A percentile compares a stretch with the other conserved stretches of the same genome.
phyloP scores from a whole-genome alignment of 2,797 vertebrate species.

The Lepidocolaptes lacrymiger region DNA sequence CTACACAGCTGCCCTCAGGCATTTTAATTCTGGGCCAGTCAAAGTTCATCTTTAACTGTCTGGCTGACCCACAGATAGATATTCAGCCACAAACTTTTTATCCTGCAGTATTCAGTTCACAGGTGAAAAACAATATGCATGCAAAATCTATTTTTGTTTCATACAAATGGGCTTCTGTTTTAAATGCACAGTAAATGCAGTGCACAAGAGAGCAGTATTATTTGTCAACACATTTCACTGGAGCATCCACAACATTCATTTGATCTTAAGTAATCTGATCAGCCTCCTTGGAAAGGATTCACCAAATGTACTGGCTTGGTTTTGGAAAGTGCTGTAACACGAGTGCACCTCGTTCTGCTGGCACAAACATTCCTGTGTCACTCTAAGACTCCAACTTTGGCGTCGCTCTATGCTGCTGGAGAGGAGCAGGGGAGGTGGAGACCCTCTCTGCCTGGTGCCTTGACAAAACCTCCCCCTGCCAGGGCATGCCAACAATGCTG shows the following conservation, averaged over 20 bases:
- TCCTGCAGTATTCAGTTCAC: background rate
- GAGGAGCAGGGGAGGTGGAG: background rate
- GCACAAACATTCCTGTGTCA: slow-evolving; percentile 47
- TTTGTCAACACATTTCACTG: background rate
- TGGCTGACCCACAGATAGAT: background rate
- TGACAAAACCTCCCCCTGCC: background rate
- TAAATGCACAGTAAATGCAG: background rate
- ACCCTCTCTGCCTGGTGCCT: background rate
- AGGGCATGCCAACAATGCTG: background rate
- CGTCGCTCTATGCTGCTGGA: background rate
- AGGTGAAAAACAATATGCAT: background rate
- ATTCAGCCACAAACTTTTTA: background rate
- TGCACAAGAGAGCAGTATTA: background rate
- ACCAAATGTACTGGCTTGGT: slow-evolving; percentile 41
- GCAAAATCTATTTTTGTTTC: background rate
- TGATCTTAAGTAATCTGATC: slow-evolving; percentile 56
- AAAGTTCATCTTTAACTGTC: background rate
- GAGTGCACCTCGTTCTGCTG: slow-evolving; percentile 42
- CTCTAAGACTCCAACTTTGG: background rate
- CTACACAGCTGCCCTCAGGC: slow-evolving; percentile 23
- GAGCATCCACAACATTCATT: slow-evolving; percentile 21
- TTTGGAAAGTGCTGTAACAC: slow-evolving; percentile 63
- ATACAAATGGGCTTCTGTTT: background rate
- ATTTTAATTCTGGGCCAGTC: slow-evolving; percentile 25
- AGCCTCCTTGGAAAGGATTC: slow-evolving; percentile 42